phyloP scores from a whole-genome alignment of 2,888 invertebrate genomes.

The Heliconius aoede region DNA sequence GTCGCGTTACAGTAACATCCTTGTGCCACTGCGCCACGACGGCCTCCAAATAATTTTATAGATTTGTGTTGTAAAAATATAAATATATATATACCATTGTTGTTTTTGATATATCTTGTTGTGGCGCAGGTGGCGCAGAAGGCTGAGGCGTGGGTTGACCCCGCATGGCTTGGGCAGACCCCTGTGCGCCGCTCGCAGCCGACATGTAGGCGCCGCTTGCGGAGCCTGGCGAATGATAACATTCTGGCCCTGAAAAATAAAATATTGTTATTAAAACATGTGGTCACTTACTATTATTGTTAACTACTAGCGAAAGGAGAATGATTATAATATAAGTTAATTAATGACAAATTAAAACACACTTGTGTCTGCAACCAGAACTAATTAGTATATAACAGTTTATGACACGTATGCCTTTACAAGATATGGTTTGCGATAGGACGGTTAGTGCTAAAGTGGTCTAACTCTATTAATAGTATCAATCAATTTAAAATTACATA shows the following conservation, averaged over 20 bases:
- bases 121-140: conserved; percentile 73
- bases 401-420: background rate
- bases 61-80: background rate
- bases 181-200: conserved; percentile 66
- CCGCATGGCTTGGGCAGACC: conserved; percentile 66
- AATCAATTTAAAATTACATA: background rate
- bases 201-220: conserved; percentile 69
- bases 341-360: background rate
- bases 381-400: conserved; percentile 1
- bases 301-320: background rate
- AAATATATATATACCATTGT: conserved; percentile 63
- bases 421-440: background rate
- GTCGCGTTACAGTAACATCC: no score
- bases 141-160: conserved; percentile 71
- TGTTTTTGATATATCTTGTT: conserved; percentile 74
- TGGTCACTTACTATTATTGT: background rate
- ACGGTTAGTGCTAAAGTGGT: background rate
- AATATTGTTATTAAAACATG: background rate
- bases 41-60: no score
- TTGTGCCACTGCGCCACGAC: no score
- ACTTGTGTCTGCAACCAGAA: background rate
- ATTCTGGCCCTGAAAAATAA: conserved; percentile 69
- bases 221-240: conserved; percentile 71
- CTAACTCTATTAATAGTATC: background rate
- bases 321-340: background rate